Evolutionary conservation across 2,888 invertebrate species (phyloP).

Genomic region (Megastigmus dorsalis): DNA sequence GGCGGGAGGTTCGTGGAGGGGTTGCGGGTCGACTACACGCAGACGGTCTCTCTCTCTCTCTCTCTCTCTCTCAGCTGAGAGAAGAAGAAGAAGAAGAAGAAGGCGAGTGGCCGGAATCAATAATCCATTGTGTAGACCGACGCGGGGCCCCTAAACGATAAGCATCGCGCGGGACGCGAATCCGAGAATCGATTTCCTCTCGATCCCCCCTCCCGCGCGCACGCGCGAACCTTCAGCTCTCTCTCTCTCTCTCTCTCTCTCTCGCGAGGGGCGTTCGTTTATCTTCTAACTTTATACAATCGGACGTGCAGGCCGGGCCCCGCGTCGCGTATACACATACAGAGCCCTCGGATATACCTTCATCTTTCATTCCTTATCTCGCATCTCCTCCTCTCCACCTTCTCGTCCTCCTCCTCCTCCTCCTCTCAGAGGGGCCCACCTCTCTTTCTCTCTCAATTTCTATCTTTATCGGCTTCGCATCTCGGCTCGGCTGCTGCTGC

Average conservation of each 20-base stretch:
- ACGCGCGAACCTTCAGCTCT: conserved; percentile 45
- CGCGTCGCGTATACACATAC: too few relatives aligned
- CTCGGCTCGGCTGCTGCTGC: too few relatives aligned
- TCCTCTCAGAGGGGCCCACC: conserved; percentile 20
- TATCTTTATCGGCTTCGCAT: conserved; percentile 47
- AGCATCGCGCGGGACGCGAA: conserved; percentile 45
- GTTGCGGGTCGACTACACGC: too few relatives aligned
- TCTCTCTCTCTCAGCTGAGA: too few relatives aligned
- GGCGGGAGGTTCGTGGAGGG: too few relatives aligned
- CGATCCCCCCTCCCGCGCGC: conserved; percentile 4
- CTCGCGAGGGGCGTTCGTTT: conserved; percentile 23
- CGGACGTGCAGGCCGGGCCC: conserved; percentile 52
- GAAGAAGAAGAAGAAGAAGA: too few relatives aligned
- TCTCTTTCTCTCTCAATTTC: conserved; percentile 40
- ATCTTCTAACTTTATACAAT: conserved; percentile 47
- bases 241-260: conserved; percentile 14
- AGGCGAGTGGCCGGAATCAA: conserved; percentile 44
- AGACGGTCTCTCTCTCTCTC: too few relatives aligned
- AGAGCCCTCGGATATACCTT: conserved; percentile 52
- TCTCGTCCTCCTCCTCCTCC: background rate
- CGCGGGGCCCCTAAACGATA: too few relatives aligned
- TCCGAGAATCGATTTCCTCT: conserved; percentile 53
- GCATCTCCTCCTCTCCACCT: conserved; percentile 29
- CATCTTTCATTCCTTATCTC: conserved; percentile 55
- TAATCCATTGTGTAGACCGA: conserved; percentile 43